Conservation (phyloP, 2,888 invertebrate species). For the Apodemia mormo region DNA sequence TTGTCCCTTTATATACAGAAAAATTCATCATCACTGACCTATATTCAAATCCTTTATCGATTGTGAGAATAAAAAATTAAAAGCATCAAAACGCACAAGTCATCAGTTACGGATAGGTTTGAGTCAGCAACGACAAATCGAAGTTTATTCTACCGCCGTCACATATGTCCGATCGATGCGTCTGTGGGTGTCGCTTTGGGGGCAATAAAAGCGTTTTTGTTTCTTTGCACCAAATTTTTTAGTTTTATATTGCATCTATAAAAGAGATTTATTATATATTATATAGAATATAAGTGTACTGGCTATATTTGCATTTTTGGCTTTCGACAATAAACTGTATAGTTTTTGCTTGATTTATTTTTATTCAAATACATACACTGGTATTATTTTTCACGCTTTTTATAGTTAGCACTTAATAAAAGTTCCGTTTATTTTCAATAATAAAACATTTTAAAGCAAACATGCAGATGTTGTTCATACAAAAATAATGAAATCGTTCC, state of each 20-base stretch:
- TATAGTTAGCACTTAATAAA: neutral
- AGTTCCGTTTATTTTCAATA: neutral
- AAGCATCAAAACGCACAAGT: neutral
- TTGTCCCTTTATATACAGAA: no score
- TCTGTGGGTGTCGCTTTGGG: conserved; percentile 2
- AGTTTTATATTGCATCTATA: conserved; percentile 2
- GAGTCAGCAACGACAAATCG: conserved; percentile 1
- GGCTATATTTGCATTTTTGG: neutral
- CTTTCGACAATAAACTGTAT: neutral
- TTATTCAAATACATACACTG: neutral
- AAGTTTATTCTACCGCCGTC: neutral
- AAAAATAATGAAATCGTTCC: no score
- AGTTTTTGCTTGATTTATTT: neutral
- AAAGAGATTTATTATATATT: neutral
- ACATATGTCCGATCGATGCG: neutral
- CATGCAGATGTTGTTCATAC: no score
- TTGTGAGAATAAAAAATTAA: neutral
- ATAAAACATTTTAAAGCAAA: neutral
- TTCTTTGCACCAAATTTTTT: neutral
- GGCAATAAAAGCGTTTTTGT: conserved; percentile 3
- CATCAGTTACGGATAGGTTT: neutral
- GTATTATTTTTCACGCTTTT: neutral
- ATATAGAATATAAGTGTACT: neutral
- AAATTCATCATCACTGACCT: neutral
- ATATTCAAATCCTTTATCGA: neutral